Evolutionary conservation across 2,797 vertebrate genomes (phyloP).

Genomic region (Furcifer pardalis): DNA sequence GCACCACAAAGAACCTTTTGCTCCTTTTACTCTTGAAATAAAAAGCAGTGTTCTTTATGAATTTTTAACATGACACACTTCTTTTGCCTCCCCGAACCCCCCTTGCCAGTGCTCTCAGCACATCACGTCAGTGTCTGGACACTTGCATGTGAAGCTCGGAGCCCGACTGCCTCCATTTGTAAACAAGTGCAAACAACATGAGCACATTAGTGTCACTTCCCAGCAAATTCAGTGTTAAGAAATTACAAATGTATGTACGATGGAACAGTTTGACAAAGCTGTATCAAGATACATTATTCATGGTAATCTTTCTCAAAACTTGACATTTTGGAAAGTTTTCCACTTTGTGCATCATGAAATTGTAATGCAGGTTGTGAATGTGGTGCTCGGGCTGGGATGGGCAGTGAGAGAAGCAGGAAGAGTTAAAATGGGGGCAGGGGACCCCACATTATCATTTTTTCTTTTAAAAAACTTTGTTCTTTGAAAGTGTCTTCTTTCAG

Average conservation of each 20-base stretch:
- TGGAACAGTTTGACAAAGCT: slow-evolving; percentile 76
- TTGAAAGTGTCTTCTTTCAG: slow-evolving; percentile 1
- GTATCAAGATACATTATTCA: slow-evolving; percentile 84
- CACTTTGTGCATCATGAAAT: slow-evolving; percentile 67
- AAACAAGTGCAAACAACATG: slow-evolving; percentile 81
- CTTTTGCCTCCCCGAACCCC: slow-evolving; percentile 18
- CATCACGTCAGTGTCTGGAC: slow-evolving; percentile 78
- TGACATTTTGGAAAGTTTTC: slow-evolving; percentile 78
- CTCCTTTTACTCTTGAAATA: slow-evolving; percentile 80
- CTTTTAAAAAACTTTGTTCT: slow-evolving; percentile 40
- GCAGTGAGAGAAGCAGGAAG: neutral
- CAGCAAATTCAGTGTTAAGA: slow-evolving; percentile 80
- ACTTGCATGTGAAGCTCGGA: slow-evolving; percentile 72
- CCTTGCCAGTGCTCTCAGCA: slow-evolving; percentile 71
- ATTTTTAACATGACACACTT: slow-evolving; percentile 83
- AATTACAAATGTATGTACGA: slow-evolving; percentile 79
- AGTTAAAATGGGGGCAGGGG: neutral
- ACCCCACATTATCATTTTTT: slow-evolving; percentile 2
- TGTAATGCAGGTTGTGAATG: slow-evolving; percentile 48
- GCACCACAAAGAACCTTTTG: slow-evolving; percentile 79
- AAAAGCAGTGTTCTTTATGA: slow-evolving; percentile 83
- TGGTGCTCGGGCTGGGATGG: neutral
- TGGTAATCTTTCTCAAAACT: slow-evolving; percentile 74
- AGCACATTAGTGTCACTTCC: slow-evolving; percentile 84
- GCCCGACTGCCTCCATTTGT: slow-evolving; percentile 83